Evolutionary conservation across 2,888 invertebrate genomes (phyloP).

Genomic region (Linnaemya tessellans): DNA sequence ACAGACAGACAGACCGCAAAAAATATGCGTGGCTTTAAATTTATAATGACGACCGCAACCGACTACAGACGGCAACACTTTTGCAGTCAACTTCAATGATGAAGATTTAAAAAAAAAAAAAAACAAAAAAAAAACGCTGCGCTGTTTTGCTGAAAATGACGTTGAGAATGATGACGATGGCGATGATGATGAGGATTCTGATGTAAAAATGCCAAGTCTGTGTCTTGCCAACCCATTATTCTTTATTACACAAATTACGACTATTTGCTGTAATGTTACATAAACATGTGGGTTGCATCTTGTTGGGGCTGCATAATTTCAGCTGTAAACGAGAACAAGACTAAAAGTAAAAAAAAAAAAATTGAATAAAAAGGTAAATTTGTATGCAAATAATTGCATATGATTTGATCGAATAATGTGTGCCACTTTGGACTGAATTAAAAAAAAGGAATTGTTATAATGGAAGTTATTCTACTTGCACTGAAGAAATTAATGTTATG

Average conservation of each 20-base stretch:
- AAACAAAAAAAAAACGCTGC: too few species aligned
- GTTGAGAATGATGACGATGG: conserved; percentile 15
- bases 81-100: conserved; percentile 16
- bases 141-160: conserved; percentile 37
- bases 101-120: conserved; percentile 12
- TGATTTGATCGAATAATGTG: background rate
- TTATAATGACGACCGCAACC: conserved; percentile 45
- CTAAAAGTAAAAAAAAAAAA: conserved; percentile 4
- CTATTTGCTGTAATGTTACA: conserved; percentile 52
- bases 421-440: background rate
- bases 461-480: too few species aligned
- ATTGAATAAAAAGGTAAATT: background rate
- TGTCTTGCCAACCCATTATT: conserved; percentile 63
- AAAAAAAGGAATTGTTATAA: background rate
- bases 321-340: conserved; percentile 2
- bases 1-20: background rate
- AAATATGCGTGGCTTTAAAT: conserved; percentile 53
- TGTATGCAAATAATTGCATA: conserved; percentile 14
- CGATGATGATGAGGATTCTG: conserved; percentile 21
- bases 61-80: conserved; percentile 9
- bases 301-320: conserved; percentile 46
- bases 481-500: background rate
- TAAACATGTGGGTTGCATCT: conserved; percentile 69
- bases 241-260: conserved; percentile 46
- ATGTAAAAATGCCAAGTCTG: conserved; percentile 34